Base-by-base conservation (phyloP, 2,113 vertebrate species). In the Galemys pyrenaicus region DNA sequence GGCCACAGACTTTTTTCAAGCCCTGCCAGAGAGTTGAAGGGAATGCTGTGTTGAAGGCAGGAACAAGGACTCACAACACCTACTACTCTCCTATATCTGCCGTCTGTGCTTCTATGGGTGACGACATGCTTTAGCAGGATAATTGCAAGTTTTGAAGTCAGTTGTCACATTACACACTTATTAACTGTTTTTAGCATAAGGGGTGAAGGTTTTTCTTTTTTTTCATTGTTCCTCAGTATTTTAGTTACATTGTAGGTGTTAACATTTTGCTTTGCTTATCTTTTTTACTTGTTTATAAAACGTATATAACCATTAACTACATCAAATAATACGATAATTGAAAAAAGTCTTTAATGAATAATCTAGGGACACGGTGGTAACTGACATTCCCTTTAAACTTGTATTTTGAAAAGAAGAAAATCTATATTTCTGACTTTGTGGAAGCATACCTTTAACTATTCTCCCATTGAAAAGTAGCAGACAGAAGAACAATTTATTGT, bases 111-210 rank as follows among this genome's bases (percentile, higher is more conserved):
- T 95, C 87, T 58, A 44, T 44, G 15, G 2, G 81, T 85, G 89
- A 95, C 24, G 12, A 75, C 88, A 78, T 4, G 37, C 20, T 24
- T 67, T 83, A 85, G 71, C 64, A 95, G 62, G 88, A 95, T 97
- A 95, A 93, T 79, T 96, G 78, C 88, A 94, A 71, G 77, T 89
- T 96, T 91, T 96, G 95, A 95, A 96, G 92, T 92, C 85, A 84
- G 64, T 94, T 97, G 92, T 96, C 97, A 95, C 92, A 87, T 96
- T 97, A 85, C 96, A 96, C 75, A 78, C 86, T 97, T 92, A 92
- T 85, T 94, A 96, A 95, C 95, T 84, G 41, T 94, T 97, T 97
- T 95, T 96, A 91, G 49, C 49, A 5, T 94, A 30, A 88, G 51
- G 49, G 74, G n/a, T 13, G 28, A 89, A 77, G 92, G 16, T 51